phyloP scores from a whole-genome alignment of 2,113 vertebrate genomes.

The Halichoerus grypus region DNA sequence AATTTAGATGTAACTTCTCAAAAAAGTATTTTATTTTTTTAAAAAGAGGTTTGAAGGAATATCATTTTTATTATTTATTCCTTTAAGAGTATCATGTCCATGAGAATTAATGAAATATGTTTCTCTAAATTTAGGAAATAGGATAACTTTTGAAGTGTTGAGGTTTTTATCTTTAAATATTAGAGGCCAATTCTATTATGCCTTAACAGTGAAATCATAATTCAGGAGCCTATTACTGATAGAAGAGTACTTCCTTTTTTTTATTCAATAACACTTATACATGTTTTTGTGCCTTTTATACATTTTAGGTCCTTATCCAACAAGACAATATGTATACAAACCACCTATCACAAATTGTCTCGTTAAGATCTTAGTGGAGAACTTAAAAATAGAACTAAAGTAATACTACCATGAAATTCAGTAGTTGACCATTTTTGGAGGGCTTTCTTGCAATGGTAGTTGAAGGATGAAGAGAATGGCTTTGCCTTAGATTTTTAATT shows the following conservation, averaged over 20 bases:
- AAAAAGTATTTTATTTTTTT: slow-evolving; percentile 7
- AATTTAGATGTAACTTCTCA: neutral
- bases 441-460: neutral
- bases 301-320: neutral
- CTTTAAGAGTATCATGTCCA: neutral
- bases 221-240: neutral
- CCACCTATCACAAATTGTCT: neutral
- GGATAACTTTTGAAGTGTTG: slow-evolving; percentile 11
- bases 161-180: slow-evolving; percentile 9
- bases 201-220: slow-evolving; percentile 9
- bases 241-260: slow-evolving; percentile 2
- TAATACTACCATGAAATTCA: neutral
- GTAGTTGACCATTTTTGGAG: neutral
- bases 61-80: slow-evolving; percentile 25
- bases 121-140: slow-evolving; percentile 46
- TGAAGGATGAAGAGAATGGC: neutral
- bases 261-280: neutral
- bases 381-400: neutral
- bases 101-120: neutral
- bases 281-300: neutral
- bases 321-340: neutral
- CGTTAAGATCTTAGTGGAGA: slow-evolving; percentile 30
- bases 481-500: slow-evolving; percentile 26
- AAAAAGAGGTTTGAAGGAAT: neutral
- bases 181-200: neutral